Evolutionary conservation across 1,140 invertebrate species (phyloP).

Genomic region (Rhyacophila brunnea): DNA sequence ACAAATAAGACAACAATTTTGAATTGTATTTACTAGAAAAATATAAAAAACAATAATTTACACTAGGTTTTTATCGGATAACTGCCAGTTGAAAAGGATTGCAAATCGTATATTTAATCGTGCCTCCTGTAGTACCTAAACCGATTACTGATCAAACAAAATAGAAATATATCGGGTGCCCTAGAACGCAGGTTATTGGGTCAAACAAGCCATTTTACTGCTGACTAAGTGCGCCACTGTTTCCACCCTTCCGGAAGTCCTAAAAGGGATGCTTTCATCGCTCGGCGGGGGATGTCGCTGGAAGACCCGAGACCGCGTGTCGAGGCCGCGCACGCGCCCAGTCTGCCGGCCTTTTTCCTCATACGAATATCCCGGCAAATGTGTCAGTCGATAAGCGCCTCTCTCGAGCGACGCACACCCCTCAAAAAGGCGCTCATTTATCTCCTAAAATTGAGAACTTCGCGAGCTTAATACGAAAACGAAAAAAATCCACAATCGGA

Average conservation of each 20-base stretch:
- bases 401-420: slow-evolving; percentile 13
- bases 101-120: too few species aligned
- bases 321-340: slow-evolving; percentile 2
- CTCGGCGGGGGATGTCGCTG: slow-evolving; percentile 12
- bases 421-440: not conserved
- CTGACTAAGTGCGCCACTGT: too few species aligned
- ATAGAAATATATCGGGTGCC: too few species aligned
- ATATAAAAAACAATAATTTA: too few species aligned
- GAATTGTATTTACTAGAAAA: too few species aligned
- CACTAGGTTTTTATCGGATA: too few species aligned
- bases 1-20: too few species aligned
- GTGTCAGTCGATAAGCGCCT: slow-evolving; percentile 34
- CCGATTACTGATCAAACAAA: too few species aligned
- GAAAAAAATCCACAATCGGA: not conserved
- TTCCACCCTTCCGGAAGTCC: not conserved
- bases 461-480: slow-evolving; percentile 13
- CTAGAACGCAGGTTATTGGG: too few species aligned
- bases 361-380: slow-evolving; percentile 14
- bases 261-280: slow-evolving; percentile 1
- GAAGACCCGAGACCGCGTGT: slow-evolving; percentile 13
- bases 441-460: not conserved
- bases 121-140: too few species aligned
- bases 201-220: too few species aligned
- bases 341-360: slow-evolving; percentile 1
- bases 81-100: too few species aligned